Percentiles rank a stretch among this genome's conserved stretches.
phyloP scores from a whole-genome alignment of 2,797 vertebrate genomes.

The Gambelia wislizenii region DNA sequence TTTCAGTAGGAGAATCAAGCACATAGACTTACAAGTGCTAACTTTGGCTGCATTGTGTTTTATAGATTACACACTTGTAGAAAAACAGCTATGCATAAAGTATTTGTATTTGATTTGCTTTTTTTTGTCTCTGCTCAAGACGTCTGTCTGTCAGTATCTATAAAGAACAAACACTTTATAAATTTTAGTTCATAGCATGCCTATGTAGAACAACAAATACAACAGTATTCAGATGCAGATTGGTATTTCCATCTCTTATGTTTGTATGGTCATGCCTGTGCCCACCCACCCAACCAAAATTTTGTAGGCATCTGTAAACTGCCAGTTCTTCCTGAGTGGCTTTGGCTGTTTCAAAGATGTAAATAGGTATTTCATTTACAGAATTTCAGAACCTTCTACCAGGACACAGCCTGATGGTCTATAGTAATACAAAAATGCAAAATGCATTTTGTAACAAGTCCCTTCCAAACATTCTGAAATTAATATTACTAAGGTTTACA shows the following conservation, averaged over 20 bases:
- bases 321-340: constrained; percentile 24
- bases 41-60: not conserved
- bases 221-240: not conserved
- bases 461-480: constrained; percentile 27
- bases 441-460: constrained; percentile 10
- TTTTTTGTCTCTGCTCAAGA: not conserved
- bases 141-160: not conserved
- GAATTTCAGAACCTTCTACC: constrained; percentile 29
- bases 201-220: not conserved
- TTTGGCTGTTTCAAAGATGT: constrained; percentile 41
- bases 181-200: constrained; percentile 37
- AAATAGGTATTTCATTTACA: constrained; percentile 49
- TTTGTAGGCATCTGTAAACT: constrained; percentile 35
- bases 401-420: constrained; percentile 25
- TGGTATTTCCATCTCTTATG: not conserved
- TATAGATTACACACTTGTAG: not conserved
- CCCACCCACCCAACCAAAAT: not conserved
- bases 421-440: constrained; percentile 31
- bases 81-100: not conserved
- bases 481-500: constrained; percentile 35
- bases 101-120: not conserved
- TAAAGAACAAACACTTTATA: constrained; percentile 5
- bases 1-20: not conserved
- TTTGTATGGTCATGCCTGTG: constrained; percentile 2
- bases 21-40: not conserved